Evolutionary conservation across 2,113 vertebrate genomes (phyloP), one percentile per base, ranked within the genome.

Genomic region (Oreocharis arfaki): DNA sequence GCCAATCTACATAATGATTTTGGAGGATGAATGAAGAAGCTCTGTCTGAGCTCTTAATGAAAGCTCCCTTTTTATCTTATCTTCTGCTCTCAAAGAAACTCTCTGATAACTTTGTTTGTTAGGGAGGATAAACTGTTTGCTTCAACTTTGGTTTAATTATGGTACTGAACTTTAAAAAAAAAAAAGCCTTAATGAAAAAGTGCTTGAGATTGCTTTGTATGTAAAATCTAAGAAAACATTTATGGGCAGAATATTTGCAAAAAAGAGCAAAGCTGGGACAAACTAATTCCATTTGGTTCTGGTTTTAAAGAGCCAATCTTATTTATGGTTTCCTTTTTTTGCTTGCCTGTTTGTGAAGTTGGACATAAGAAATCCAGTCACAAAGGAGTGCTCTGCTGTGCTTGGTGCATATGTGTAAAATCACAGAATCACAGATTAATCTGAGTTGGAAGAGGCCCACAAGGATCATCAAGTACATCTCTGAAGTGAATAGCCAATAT

Each of bases 91-190:
- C 71, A 89, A 88, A 93, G 82, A 80, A 94, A 77, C 79, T 86
- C 88, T 59, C 27, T 68, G 83, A 63, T 95, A 90, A 86, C 50
- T 76, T 88, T 91, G 53, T 93, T 96, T 90, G 52, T 64, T 84
- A 71, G 47, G 69, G 39, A n/a, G 35, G 28, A 44, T 88, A 86
- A 90, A 84, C 37, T 68, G 30, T 90, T 94, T 94, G 37, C 41
- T 77, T 90, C 64, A 50, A 15, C 52, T 83, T 91, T 92, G 49
- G 27, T 78, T 95, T 92, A 88, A 71, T 88, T 84, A 78, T 60
- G 35, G 70, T 80, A 81, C 32, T 56, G 35, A 90, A 84, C 23
- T 23, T 13, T 39, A 65, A 42, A 68, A 63, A 69, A 47, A 39
- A 12, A 15, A n/a, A n/a, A n/a, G n/a, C n/a, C 6, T 28, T 76